These are phyloP conservation scores for Chlamydotis undulata DNA, from an alignment of 2,113 vertebrate genomes.

Conservation along the genomic window DNA sequence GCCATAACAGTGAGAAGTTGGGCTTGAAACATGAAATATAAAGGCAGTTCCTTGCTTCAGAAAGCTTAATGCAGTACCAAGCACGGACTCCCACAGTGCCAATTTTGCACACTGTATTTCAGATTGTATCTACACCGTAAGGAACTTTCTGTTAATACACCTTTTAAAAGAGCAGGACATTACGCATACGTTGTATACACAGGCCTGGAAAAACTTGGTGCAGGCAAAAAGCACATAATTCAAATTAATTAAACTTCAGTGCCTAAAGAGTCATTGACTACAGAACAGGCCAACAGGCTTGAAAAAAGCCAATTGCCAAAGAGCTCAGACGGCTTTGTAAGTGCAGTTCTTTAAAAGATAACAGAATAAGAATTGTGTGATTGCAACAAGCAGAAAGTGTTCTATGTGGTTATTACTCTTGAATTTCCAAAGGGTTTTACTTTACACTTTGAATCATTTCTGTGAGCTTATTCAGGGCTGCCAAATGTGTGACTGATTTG, in stretches of 20 bases:
- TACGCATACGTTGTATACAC: background rate
- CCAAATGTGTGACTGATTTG: background rate
- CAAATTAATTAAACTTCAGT: background rate
- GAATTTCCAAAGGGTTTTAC: background rate
- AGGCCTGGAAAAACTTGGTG: background rate
- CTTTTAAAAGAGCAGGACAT: background rate
- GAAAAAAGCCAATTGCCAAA: background rate
- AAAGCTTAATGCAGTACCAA: background rate
- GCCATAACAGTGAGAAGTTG: rapidly evolving
- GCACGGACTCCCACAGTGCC: background rate
- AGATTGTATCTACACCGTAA: background rate
- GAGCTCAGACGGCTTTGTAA: background rate
- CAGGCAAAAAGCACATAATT: background rate
- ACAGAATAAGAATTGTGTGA: background rate
- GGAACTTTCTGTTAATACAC: background rate
- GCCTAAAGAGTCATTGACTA: background rate
- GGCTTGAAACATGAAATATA: background rate
- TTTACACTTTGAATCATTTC: background rate
- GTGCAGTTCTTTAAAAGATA: background rate
- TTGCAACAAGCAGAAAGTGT: background rate
- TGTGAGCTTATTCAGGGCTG: background rate
- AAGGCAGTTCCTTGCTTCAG: background rate
- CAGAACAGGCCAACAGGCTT: background rate
- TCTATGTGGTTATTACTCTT: background rate
- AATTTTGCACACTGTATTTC: background rate